Evolutionary conservation across 2,888 invertebrate species (phyloP), one percentile per base, ranked within the genome.

Genomic region (Litoditis marina): DNA sequence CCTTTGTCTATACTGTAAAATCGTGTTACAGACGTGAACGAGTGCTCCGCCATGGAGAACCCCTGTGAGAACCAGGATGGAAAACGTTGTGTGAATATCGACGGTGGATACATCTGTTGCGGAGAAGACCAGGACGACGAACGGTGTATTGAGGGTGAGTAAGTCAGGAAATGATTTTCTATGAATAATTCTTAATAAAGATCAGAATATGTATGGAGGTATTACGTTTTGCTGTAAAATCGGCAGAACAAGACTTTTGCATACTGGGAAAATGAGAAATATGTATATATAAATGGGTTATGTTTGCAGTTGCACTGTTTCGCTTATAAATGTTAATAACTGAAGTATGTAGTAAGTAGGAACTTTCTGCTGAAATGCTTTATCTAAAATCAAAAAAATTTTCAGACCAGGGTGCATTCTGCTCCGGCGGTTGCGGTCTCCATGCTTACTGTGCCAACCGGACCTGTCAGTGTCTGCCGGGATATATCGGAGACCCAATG

Each of bases 391-490:
- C n/a, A n/a, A n/a, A 34, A 19, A n/a, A 19, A 34, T 30, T 68
- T 75, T 36, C 61, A 78, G 79, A 78, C 13, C 66, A 78, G 65
- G 79, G 79, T 8, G 78, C 74, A 7, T 80, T 68, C 63, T 80
- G 79, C 63, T 58, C 77, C 22, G 78, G 76, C 16, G 77, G 78
- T 19, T 80, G 80, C 57, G 79, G 78, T n/a, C 66, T 66, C 55
- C 69, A 78, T 54, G 78, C 80, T 19, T 60, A 72, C 28, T 80
- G 80, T 63, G 60, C 62, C 44, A 77, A 78, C 60, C 60, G 70
- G 39, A 76, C 89, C 79, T 94, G 94, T 85, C 87, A 88, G 66
- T 94, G 94, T 85, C 88, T 89, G 81, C 88, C 90, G 73, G 92
- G 92, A 83, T 94, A 89, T 84, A 90, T 91, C 39, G 94, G 94